phyloP scores from a whole-genome alignment of 2,888 invertebrate genomes.

The Falcaria lacertinaria region DNA sequence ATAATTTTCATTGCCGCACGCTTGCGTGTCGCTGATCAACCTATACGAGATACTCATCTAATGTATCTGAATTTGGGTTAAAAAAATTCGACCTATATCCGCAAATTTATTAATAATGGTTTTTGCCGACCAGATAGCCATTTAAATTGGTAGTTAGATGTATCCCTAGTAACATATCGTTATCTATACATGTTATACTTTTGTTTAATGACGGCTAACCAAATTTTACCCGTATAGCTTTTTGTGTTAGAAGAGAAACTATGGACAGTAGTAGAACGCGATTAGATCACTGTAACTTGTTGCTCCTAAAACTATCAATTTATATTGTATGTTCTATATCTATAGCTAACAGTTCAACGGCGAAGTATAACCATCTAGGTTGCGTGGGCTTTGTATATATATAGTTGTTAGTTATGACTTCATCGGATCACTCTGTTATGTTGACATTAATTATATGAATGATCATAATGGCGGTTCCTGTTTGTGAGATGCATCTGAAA shows the following conservation, averaged over 20 bases:
- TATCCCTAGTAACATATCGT: no score
- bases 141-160: no score
- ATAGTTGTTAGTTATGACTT: constrained; percentile 67
- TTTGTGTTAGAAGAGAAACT: no score
- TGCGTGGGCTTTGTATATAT: constrained; percentile 64
- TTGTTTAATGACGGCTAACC: no score
- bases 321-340: neutral
- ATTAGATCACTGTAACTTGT: no score
- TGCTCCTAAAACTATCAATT: neutral
- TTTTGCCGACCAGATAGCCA: no score
- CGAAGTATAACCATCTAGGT: constrained; percentile 46
- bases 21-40: constrained; percentile 34
- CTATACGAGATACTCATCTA: constrained; percentile 29
- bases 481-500: constrained; percentile 15
- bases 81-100: no score
- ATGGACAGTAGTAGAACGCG: no score
- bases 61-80: constrained; percentile 34
- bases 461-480: constrained; percentile 24
- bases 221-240: no score
- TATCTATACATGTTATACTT: no score
- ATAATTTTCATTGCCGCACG: constrained; percentile 46
- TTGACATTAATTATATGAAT: constrained; percentile 36
- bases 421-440: constrained; percentile 46
- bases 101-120: no score
- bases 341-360: constrained; percentile 22